A percentile compares a stretch with the other conserved stretches of the same genome.
Evolutionary conservation across 1,140 invertebrate genomes (phyloP).

Genomic region (Sinella curviseta): DNA sequence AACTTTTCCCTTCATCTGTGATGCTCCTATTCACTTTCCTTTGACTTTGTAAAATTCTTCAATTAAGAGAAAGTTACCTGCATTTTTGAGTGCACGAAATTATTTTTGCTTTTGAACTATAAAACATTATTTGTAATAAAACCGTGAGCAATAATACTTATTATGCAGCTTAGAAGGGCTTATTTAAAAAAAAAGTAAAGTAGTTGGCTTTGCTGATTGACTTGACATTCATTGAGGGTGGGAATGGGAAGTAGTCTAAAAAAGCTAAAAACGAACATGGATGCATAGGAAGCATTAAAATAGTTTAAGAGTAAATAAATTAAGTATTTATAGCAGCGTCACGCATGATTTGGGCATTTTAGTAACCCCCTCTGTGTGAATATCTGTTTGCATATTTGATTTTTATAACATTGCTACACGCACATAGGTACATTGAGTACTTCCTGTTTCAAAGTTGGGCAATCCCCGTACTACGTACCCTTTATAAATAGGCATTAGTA

Average conservation of each 20-base stretch:
- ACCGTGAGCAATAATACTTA: too few species aligned
- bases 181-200: too few species aligned
- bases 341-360: not conserved
- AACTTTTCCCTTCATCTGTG: not conserved
- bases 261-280: too few species aligned
- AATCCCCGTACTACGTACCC: too few species aligned
- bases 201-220: too few species aligned
- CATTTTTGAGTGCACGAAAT: not conserved
- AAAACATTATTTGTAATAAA: too few species aligned
- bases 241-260: too few species aligned
- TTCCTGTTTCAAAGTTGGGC: not conserved
- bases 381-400: not conserved
- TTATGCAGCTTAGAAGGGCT: too few species aligned
- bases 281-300: too few species aligned
- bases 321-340: not conserved
- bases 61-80: too few species aligned
- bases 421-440: not conserved
- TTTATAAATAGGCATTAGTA: too few species aligned
- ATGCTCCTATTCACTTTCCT: not conserved
- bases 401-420: not conserved
- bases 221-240: too few species aligned
- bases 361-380: not conserved
- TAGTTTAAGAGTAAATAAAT: not conserved
- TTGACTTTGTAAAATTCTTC: not conserved
- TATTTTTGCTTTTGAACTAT: not conserved